Percentiles rank a stretch among this genome's conserved stretches.
phyloP scores from a whole-genome alignment of 2,113 vertebrate species.

The Epinephelus moara region DNA sequence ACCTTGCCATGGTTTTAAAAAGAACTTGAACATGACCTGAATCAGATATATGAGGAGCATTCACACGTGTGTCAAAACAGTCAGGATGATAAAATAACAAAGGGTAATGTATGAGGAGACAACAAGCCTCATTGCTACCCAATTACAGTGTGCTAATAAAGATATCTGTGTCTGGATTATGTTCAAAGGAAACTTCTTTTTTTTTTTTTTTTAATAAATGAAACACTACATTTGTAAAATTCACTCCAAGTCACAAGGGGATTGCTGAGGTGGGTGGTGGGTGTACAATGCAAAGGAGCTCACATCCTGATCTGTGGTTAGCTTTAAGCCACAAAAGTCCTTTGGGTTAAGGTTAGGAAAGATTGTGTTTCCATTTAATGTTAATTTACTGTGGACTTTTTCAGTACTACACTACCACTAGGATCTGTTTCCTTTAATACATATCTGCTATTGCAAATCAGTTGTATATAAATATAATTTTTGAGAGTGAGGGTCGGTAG shows the following conservation, averaged over 20 bases:
- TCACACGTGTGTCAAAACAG: not conserved
- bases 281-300: too few species aligned
- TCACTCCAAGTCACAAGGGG: not conserved
- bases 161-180: not conserved
- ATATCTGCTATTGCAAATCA: not conserved
- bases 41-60: not conserved
- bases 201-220: not conserved
- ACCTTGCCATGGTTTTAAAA: not conserved
- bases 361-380: not conserved
- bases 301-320: not conserved
- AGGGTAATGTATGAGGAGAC: not conserved
- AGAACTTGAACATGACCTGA: not conserved
- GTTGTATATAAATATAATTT: not conserved
- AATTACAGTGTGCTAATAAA: not conserved
- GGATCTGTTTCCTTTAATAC: not conserved
- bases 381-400: not conserved
- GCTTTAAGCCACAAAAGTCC: not conserved
- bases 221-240: not conserved
- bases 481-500: too few species aligned
- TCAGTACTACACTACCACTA: not conserved
- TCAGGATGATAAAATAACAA: not conserved
- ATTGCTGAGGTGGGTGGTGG: too few species aligned
- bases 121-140: not conserved
- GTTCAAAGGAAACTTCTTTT: not conserved
- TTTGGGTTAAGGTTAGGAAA: not conserved